Conservation (phyloP, 2,888 invertebrate genomes). For the Ennomos quercinarius region DNA sequence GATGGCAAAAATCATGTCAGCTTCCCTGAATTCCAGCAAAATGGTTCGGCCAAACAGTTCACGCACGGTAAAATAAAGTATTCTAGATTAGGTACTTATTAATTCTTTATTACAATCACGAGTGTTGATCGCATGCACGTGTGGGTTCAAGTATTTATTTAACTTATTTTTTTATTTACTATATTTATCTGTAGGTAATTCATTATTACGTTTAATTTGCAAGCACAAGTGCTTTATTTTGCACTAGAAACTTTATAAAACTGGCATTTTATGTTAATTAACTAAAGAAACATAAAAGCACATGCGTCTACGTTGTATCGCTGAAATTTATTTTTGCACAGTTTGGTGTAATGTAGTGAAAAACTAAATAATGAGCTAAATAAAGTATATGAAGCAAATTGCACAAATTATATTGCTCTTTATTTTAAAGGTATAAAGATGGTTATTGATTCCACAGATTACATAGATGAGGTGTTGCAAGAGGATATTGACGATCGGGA, state of each 20-base stretch:
- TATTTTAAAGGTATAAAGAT: constrained; percentile 30
- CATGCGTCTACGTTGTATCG: constrained; percentile 34
- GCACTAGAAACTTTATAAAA: constrained; percentile 47
- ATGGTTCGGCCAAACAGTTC: constrained; percentile 94
- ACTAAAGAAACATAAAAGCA: constrained; percentile 26
- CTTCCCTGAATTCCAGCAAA: constrained; percentile 95
- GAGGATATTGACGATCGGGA: constrained; percentile 83
- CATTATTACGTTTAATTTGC: constrained; percentile 61
- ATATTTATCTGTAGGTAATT: constrained; percentile 37
- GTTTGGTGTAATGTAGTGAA: constrained; percentile 21
- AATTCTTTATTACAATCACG: constrained; percentile 78
- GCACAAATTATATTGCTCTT: constrained; percentile 32
- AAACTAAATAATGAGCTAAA: constrained; percentile 29
- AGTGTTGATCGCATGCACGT: constrained; percentile 84
- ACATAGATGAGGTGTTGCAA: constrained; percentile 93
- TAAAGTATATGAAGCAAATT: constrained; percentile 7
- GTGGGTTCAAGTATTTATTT: constrained; percentile 72
- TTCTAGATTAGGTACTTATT: constrained; percentile 88
- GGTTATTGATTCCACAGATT: constrained; percentile 84
- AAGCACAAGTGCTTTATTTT: constrained; percentile 60
- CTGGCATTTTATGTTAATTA: constrained; percentile 32
- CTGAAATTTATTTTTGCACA: constrained; percentile 37
- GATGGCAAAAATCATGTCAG: constrained; percentile 96
- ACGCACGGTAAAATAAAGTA: constrained; percentile 93
- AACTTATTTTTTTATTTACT: constrained; percentile 39